Base-by-base conservation (phyloP, 2,888 invertebrate genomes). In the Stenodera caucasica region DNA sequence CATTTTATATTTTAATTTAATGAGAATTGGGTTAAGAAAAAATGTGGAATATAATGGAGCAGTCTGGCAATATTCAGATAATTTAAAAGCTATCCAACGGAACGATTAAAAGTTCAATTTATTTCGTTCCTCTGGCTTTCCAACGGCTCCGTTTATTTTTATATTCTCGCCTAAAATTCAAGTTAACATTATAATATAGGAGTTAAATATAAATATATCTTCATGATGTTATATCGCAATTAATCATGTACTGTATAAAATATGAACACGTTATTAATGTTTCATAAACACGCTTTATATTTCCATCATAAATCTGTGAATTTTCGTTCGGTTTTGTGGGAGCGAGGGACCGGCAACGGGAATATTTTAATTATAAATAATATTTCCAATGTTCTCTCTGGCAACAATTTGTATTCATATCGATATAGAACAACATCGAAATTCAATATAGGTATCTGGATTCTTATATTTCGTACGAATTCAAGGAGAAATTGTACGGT, bases 221-320 rank as follows among this genome's bases (percentile, higher is more conserved):
- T 45, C 45, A 45, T 45, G 21, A 45, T 45, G 45, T 45, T 45
- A 12, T 45, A 45, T 9, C 45, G 8, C 45, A 45, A 45, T 45
- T 45, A 45, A 45, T 45, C 45, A 45, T 45, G 8, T 9, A 45
- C 45, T 45, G 45, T 45, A 21, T 45, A 11, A 45, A 40, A 45
- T 45, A 45, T 45, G 45, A 45, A 21, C 45, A 45, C 45, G 21
- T 45, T 45, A 45, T 45, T 45, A 45, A 45, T 45, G 45, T 45
- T 45, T 21, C 11, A 45, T 45, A 45, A 45, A 45, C 45, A 45
- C 45, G 45, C 45, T 45, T 45, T 45, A 45, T 45, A 45, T 45
- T 45, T 12, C 18, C 4, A 45, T 21, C 45, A 45, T 45, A 21
- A 45, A 45, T 21, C 45, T 45, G 45, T 9, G 21, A 18, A 21